Conservation (phyloP, 35 echinoderm and acorn worm genomes). For the Stichopus chloronotus region DNA sequence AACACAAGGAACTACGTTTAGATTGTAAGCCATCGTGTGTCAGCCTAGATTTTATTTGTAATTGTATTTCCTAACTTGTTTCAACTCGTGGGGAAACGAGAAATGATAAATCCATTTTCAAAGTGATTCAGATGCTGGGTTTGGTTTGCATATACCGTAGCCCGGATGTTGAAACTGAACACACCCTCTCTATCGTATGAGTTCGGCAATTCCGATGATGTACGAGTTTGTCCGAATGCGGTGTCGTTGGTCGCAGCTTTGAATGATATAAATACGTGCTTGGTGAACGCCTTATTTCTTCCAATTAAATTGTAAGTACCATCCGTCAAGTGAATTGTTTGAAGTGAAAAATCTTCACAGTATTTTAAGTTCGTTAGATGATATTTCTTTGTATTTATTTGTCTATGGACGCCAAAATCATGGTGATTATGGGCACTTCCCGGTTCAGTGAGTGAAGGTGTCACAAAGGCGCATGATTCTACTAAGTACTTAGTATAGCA, state of each 20-base stretch:
- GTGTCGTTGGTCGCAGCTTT: conserved; percentile 1
- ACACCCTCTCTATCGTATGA: conserved; percentile 9
- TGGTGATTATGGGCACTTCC: conserved; percentile 21
- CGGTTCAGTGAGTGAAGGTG: conserved; percentile 1
- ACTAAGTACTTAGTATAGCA: no score
- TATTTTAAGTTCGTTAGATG: background rate
- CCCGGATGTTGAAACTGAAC: conserved; percentile 49
- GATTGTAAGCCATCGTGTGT: no score
- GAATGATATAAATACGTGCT: background rate
- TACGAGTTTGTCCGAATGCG: background rate
- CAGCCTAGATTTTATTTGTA: no score
- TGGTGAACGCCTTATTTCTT: conserved; percentile 47
- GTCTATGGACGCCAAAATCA: no score
- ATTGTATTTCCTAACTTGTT: no score
- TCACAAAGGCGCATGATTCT: background rate
- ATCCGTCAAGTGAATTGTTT: background rate
- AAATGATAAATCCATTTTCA: no score
- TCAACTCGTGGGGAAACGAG: no score
- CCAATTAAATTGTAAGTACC: conserved; percentile 41
- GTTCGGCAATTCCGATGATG: background rate
- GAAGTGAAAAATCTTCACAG: no score
- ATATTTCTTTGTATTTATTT: background rate
- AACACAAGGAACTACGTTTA: no score
- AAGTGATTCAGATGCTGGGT: conserved; percentile 6
- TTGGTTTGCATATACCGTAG: conserved; percentile 42